Evolutionary conservation across 2,797 vertebrate genomes (phyloP), one percentile per base, ranked within the genome.

Genomic region (Prunella strophiata): DNA sequence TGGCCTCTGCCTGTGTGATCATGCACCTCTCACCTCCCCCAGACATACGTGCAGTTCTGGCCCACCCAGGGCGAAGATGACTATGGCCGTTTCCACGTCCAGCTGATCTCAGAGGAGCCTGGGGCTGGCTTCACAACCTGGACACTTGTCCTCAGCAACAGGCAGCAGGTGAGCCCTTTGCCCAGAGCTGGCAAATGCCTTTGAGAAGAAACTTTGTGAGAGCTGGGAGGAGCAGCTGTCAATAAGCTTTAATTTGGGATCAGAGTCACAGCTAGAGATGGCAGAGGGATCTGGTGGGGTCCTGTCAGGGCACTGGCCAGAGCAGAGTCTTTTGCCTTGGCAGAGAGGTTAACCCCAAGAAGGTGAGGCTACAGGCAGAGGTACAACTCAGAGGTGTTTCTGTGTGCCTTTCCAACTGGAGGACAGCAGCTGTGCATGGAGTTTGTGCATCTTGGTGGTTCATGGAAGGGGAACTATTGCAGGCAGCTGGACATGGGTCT

Each of bases 11-110:
- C 36, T 34, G 34, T 84, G 54, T 82, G 36, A 51, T 26, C 43
- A 55, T 2, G 1, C 20, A 9, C 2, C 5, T 89, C 18, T 88
- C 10, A 43, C 4, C 4, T 71, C 20, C 16, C 7, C 4, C 42
- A 97, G 97, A 96, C 96, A 2, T 94, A 95, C 0, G 32, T 61
- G 42, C 80, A 85, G 48, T 96, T 97, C 91, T 97, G 96, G 96
- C 97, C 96, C 34, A 70, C 18, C 10, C 68, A 94, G 29, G 96
- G 40, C 0, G 62, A 91, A 81, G 78, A 63, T 36, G 38, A 21
- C 43, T 96, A 95, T 0, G 94, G 96, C 34, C 40, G 9, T 47
- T 97, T 97, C 89, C 77, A 71, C 1, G 77, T 96, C 47, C 55
- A 48, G 17, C 16, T 88, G 19, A 71, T 94, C 68, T 93, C 85